A percentile compares a stretch with the other conserved stretches of the same genome.
phyloP scores from a whole-genome alignment of 2,113 vertebrate species.

The Leucopsar rothschildi region DNA sequence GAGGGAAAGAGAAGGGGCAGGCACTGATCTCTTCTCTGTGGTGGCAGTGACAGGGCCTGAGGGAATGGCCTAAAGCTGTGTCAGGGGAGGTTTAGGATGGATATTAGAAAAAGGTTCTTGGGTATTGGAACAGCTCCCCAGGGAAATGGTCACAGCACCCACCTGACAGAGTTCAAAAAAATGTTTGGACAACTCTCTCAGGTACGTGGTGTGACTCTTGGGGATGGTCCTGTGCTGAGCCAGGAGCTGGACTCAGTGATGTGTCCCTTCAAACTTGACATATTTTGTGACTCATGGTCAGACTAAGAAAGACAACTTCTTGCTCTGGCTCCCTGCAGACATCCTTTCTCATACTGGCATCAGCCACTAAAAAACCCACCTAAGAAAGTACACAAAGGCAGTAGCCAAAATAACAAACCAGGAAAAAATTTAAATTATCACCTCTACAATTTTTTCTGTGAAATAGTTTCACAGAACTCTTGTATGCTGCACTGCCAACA shows the following conservation, averaged over 20 bases:
- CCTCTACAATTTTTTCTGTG: not conserved
- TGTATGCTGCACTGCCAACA: not conserved
- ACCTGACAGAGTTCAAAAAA: not conserved
- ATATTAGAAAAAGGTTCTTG: not conserved
- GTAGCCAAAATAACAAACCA: not conserved
- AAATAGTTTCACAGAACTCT: not conserved
- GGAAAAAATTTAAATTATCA: not conserved
- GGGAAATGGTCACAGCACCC: not conserved
- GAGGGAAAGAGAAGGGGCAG: not conserved
- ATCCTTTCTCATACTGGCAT: not conserved
- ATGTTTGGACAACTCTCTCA: rapidly evolving
- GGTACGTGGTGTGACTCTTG: not conserved
- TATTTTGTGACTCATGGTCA: not conserved
- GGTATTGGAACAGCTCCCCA: too few species aligned
- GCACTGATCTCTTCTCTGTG: not conserved
- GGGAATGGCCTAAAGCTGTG: not conserved
- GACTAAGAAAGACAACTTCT: not conserved
- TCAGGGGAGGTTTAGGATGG: not conserved
- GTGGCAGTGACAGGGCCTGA: rapidly evolving
- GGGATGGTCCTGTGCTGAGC: not conserved
- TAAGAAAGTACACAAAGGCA: not conserved
- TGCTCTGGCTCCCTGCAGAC: not conserved
- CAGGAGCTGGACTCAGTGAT: rapidly evolving
- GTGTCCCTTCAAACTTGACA: not conserved
- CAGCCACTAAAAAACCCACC: not conserved